Percentiles rank a stretch among this genome's conserved stretches.
phyloP scores from a whole-genome alignment of 2,797 vertebrate species.

The Lacerta viridis region DNA sequence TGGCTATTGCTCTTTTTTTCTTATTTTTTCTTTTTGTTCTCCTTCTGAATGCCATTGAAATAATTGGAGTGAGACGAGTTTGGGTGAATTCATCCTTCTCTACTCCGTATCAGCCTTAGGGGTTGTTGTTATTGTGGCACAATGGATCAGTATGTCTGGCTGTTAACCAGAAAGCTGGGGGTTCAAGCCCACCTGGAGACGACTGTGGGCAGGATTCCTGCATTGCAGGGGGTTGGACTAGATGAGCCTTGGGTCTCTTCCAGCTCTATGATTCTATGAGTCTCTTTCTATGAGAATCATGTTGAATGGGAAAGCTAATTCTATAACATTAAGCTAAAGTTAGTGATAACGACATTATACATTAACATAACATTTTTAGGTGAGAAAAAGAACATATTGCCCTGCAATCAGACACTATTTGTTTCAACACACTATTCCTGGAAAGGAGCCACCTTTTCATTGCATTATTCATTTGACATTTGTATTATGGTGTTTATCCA shows the following conservation, averaged over 20 bases:
- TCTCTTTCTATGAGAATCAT: no score
- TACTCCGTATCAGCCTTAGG: background rate
- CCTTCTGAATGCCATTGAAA: no score
- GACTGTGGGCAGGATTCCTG: no score
- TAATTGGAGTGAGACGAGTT: background rate
- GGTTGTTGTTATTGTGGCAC: background rate
- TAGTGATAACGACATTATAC: background rate
- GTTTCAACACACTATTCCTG: slow-evolving; percentile 34
- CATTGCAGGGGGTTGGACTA: no score
- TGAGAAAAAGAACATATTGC: slow-evolving; percentile 11
- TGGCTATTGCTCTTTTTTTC: no score
- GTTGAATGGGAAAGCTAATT: background rate
- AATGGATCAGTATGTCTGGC: no score
- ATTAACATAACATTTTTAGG: background rate
- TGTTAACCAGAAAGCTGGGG: no score
- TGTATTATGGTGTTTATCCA: slow-evolving; percentile 30
- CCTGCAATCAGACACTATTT: slow-evolving; percentile 15
- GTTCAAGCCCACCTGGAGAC: no score
- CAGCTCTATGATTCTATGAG: no score
- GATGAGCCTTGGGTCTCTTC: no score
- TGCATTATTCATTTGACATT: slow-evolving; percentile 24
- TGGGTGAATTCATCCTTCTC: background rate
- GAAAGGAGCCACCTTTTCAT: slow-evolving; percentile 3
- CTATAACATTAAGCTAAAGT: background rate
- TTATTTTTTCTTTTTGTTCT: no score